Conservation (phyloP, 2,888 invertebrate genomes). For the Hemithea aestivaria region DNA sequence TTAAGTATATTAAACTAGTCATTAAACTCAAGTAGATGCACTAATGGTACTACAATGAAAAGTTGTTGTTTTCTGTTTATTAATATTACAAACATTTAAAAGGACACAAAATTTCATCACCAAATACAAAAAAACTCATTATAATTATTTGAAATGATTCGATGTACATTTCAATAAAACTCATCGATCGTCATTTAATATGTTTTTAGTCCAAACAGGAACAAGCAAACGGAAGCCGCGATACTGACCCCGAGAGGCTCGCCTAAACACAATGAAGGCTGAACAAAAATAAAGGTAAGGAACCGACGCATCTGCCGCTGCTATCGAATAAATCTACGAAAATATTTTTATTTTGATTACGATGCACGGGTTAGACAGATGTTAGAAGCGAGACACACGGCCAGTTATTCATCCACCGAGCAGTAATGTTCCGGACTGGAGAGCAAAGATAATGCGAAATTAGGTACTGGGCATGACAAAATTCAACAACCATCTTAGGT, state of each 20-base stretch:
- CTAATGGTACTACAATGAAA: no score
- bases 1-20: no score
- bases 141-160: not conserved
- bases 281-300: constrained; percentile 65
- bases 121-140: no score
- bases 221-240: constrained; percentile 66
- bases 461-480: no score
- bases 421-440: no score
- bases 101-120: no score
- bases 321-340: constrained; percentile 77
- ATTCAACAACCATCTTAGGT: no score
- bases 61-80: no score
- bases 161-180: not conserved
- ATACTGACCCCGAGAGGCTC: constrained; percentile 66
- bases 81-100: no score
- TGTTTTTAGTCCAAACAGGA: constrained; percentile 36
- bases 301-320: constrained; percentile 70
- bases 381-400: constrained; percentile 51
- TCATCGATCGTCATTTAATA: constrained; percentile 6
- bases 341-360: constrained; percentile 79
- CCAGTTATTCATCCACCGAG: no score
- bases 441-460: no score
- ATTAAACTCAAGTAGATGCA: no score
- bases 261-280: constrained; percentile 56
- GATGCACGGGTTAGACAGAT: constrained; percentile 72